Conservation (phyloP, 1,140 invertebrate species). For the Drosophila novamexicana region DNA sequence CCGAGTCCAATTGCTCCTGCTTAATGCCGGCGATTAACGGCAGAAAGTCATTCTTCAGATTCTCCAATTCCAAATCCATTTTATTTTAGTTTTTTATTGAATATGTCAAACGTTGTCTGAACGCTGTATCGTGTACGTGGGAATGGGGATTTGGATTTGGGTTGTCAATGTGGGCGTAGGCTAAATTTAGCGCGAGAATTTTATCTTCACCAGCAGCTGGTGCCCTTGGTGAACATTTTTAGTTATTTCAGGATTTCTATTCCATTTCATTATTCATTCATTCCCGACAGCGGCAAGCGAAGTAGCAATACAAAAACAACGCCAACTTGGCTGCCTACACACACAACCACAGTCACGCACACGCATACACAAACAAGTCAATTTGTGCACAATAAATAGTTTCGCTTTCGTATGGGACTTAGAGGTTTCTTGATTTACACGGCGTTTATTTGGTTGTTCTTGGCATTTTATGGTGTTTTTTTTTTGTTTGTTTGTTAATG, state of each 20-base stretch:
- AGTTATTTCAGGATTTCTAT: conserved; percentile 31
- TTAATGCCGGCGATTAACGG: conserved; percentile 78
- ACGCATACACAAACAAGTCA: conserved; percentile 55
- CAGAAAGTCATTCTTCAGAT: conserved; percentile 81
- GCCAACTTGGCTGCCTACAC: conserved; percentile 27
- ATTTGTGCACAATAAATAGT: conserved; percentile 43
- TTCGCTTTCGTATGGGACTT: conserved; percentile 49
- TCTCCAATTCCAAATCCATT: conserved; percentile 82
- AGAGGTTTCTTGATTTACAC: conserved; percentile 26
- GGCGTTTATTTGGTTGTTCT: conserved; percentile 24
- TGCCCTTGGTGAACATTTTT: conserved; percentile 40
- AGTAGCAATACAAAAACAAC: conserved; percentile 38
- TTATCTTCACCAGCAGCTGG: conserved; percentile 32
- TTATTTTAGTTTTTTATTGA: conserved; percentile 15
- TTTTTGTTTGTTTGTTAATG: conserved; percentile 41
- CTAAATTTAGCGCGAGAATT: conserved; percentile 45
- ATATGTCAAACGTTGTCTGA: conserved; percentile 17
- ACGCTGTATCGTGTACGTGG: conserved; percentile 5
- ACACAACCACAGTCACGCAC: conserved; percentile 22
- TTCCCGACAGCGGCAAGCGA: conserved; percentile 5
- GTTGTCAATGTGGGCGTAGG: conserved; percentile 13
- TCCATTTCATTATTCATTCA: conserved; percentile 47
- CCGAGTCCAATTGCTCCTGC: conserved; percentile 79
- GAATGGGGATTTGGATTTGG: conserved; percentile 1
- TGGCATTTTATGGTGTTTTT: conserved; percentile 21